A percentile compares a stretch with the other conserved stretches of the same genome.
phyloP scores from a whole-genome alignment of 2,797 vertebrate genomes.

The Chelonia mydas region DNA sequence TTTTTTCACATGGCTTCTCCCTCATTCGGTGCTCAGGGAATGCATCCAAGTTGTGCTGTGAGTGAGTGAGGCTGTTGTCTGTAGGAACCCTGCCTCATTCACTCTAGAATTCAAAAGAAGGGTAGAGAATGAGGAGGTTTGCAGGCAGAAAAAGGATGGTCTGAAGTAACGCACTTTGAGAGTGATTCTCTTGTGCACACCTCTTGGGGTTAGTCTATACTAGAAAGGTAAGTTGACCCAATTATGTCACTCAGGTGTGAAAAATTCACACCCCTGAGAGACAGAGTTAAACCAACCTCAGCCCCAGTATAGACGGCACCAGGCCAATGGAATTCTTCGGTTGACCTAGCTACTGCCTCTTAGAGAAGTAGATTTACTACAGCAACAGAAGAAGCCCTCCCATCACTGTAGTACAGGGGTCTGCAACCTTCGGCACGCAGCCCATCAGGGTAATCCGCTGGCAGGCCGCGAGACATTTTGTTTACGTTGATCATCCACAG shows the following conservation, averaged over 20 bases:
- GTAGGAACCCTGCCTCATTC: background rate
- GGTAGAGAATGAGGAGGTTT: background rate
- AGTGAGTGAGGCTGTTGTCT: background rate
- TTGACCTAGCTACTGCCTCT: background rate
- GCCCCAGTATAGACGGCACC: background rate
- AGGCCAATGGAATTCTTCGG: background rate
- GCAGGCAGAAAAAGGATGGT: background rate
- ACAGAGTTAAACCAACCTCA: background rate
- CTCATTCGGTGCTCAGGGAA: background rate
- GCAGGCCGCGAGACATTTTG: too few species aligned
- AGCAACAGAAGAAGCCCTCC: background rate
- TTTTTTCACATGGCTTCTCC: background rate
- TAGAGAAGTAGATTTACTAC: background rate
- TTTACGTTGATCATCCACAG: too few species aligned
- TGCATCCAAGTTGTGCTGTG: accelerated
- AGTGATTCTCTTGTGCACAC: background rate
- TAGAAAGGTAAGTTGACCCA: background rate
- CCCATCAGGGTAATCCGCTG: too few species aligned
- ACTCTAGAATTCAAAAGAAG: background rate
- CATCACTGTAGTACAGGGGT: background rate
- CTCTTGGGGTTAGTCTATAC: background rate
- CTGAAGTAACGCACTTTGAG: background rate
- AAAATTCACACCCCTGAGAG: background rate
- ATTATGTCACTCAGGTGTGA: background rate
- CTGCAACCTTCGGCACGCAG: too few species aligned